These are phyloP conservation scores for Serrognathus titanus DNA, from an alignment of 2,888 invertebrate genomes.

Conservation along the genomic window DNA sequence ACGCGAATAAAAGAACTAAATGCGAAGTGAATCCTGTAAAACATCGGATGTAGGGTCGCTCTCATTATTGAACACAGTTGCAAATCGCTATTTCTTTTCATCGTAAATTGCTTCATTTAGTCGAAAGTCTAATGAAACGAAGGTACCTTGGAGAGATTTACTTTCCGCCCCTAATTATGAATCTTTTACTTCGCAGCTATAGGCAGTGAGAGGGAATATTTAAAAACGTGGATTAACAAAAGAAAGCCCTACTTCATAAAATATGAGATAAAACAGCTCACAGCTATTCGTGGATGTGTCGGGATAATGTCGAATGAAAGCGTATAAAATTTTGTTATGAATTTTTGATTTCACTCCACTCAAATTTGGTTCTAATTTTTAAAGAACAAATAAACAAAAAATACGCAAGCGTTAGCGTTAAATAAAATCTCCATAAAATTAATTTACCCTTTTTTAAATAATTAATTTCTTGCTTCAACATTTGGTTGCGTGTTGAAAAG, in stretches of 20 bases:
- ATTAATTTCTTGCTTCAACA: no score
- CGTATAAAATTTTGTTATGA: background rate
- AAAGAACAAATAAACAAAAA: background rate
- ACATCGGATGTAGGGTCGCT: slow-evolving; percentile 22
- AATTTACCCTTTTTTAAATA: no score
- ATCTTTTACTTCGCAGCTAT: slow-evolving; percentile 27
- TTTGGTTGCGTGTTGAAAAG: no score
- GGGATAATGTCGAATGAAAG: background rate
- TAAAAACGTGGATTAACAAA: slow-evolving; percentile 28
- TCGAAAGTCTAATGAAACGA: slow-evolving; percentile 31
- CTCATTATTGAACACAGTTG: slow-evolving; percentile 36
- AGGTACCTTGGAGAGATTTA: slow-evolving; percentile 29
- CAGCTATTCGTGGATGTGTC: slow-evolving; percentile 14
- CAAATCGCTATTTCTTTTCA: slow-evolving; percentile 39
- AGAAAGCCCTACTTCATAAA: slow-evolving; percentile 19
- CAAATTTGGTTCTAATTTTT: slow-evolving; percentile 6
- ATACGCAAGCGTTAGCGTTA: no score
- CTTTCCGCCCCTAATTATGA: slow-evolving; percentile 29
- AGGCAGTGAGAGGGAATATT: slow-evolving; percentile 24
- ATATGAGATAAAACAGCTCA: slow-evolving; percentile 23
- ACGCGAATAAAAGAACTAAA: background rate
- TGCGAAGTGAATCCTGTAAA: slow-evolving; percentile 23
- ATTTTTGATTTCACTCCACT: background rate
- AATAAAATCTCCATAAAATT: no score
- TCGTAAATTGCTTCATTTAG: slow-evolving; percentile 41